phyloP scores from a whole-genome alignment of 2,113 vertebrate species.

The Psephotus haematonotus region DNA sequence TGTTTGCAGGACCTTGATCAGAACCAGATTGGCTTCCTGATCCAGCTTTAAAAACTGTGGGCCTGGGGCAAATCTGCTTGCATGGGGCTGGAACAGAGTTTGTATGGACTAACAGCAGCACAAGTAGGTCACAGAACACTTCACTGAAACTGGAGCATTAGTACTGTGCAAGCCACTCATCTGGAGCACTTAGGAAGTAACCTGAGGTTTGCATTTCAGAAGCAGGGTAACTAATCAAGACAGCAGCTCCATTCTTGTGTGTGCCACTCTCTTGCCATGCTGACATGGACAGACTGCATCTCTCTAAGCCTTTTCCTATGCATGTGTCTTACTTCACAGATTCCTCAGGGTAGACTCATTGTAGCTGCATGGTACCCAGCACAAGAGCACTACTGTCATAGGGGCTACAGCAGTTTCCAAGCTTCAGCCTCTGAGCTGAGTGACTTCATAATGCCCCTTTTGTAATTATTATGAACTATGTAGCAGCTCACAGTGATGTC shows the following conservation, averaged over 20 bases:
- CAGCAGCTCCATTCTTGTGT: background rate
- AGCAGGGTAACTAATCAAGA: background rate
- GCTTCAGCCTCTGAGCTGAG: background rate
- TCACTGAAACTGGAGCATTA: background rate
- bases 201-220: background rate
- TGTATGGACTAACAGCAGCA: background rate
- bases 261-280: background rate
- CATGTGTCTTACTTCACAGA: background rate
- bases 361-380: background rate
- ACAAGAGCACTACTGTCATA: background rate
- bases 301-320: accelerated
- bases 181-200: background rate
- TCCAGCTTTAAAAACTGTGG: background rate
- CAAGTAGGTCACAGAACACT: background rate
- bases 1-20: background rate
- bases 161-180: background rate
- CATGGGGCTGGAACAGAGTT: background rate
- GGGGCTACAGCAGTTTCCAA: background rate
- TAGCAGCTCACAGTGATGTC: background rate
- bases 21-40: background rate
- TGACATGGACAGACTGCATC: background rate
- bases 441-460: background rate
- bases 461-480: background rate
- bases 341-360: background rate
- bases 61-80: background rate